Conservation (phyloP, 2,113 vertebrate species). For the Cyanoramphus novaezelandiae region DNA sequence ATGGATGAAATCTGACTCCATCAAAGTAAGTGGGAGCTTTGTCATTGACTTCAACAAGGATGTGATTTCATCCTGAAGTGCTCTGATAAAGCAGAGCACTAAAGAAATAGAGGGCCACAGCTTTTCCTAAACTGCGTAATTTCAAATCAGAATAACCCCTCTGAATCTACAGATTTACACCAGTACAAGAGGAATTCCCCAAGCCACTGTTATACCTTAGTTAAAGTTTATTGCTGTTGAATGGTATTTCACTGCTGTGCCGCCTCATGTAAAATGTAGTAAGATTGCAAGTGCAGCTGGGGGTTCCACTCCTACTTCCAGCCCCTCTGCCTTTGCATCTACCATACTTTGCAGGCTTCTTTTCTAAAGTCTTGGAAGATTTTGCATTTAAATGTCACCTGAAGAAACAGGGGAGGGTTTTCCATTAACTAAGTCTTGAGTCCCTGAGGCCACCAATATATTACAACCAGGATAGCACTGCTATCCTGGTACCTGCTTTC, state of each 20-base stretch:
- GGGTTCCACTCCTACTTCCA: neutral
- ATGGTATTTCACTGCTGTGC: neutral
- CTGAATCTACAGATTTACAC: neutral
- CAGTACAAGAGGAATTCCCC: neutral
- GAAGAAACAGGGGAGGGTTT: neutral
- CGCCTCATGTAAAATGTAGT: neutral
- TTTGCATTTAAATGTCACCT: neutral
- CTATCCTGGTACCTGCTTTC: neutral
- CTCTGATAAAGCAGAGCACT: neutral
- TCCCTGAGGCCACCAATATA: neutral
- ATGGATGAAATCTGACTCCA: slow-evolving; percentile 19
- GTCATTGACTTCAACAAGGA: neutral
- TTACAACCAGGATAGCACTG: neutral
- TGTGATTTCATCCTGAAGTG: neutral
- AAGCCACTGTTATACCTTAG: neutral
- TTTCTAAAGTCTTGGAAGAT: neutral
- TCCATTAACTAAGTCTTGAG: neutral
- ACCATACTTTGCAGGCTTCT: neutral
- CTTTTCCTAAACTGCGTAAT: neutral
- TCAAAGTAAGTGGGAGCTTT: slow-evolving; percentile 4
- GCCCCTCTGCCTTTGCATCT: neutral
- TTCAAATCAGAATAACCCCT: neutral
- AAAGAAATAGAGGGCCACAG: neutral
- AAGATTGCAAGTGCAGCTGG: neutral
- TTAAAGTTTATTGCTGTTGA: neutral